A percentile compares a stretch with the other conserved stretches of the same genome.
Conservation (phyloP, 2,888 invertebrate species). For the Sicus ferrugineus region DNA sequence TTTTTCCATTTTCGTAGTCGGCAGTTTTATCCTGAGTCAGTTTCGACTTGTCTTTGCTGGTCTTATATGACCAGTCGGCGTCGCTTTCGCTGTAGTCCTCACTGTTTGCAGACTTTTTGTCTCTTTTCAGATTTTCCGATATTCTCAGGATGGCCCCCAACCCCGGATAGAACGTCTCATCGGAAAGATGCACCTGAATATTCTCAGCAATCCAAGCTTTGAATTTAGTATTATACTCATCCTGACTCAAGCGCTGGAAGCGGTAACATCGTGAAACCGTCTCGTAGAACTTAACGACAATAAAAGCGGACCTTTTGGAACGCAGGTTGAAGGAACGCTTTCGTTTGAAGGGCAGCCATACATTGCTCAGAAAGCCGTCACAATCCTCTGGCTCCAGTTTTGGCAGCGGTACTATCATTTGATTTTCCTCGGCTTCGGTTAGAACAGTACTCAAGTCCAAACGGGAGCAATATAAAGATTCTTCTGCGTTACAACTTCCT, state of each 20-base stretch:
- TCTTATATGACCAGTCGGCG: too few relatives aligned
- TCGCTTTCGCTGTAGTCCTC: too few relatives aligned
- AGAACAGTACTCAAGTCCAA: constrained; percentile 49
- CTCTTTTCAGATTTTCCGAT: constrained; percentile 47
- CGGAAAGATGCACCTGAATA: constrained; percentile 54
- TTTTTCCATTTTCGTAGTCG: constrained; percentile 10
- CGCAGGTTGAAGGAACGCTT: constrained; percentile 57
- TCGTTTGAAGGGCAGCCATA: constrained; percentile 59
- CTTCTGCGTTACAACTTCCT: constrained; percentile 31
- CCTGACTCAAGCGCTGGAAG: constrained; percentile 51
- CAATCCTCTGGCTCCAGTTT: constrained; percentile 52
- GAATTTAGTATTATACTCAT: constrained; percentile 53
- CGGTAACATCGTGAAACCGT: constrained; percentile 56
- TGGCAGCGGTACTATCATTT: constrained; percentile 59
- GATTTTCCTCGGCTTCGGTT: constrained; percentile 46
- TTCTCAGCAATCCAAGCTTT: constrained; percentile 56
- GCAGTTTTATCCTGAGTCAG: not conserved
- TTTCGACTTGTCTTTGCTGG: constrained; percentile 8
- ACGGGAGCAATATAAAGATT: constrained; percentile 51
- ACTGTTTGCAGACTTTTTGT: constrained; percentile 25
- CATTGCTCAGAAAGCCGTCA: constrained; percentile 52
- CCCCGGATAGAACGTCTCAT: constrained; percentile 61
- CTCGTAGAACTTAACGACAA: constrained; percentile 58
- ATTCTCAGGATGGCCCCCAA: constrained; percentile 58
- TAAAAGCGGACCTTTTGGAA: constrained; percentile 51